Evolutionary conservation across 2,888 invertebrate genomes (phyloP).

Genomic region (Aporophyla lueneburgensis): DNA sequence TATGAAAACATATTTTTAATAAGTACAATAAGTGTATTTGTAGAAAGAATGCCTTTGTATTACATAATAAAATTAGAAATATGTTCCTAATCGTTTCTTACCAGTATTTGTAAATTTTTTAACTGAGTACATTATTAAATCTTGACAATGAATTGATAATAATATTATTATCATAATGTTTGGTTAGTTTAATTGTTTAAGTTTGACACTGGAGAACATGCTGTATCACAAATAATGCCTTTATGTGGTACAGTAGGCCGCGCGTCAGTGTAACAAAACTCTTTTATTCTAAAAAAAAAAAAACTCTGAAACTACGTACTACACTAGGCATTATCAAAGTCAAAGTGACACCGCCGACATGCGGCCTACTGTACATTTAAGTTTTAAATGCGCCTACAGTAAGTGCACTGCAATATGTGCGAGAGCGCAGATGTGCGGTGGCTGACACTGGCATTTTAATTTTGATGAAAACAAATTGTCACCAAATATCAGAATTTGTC

Average conservation of each 20-base stretch:
- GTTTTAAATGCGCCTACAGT: background rate
- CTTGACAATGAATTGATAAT: conserved; percentile 38
- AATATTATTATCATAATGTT: conserved; percentile 19
- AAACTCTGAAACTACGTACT: too few relatives aligned
- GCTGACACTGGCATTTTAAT: too few relatives aligned
- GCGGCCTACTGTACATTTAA: background rate
- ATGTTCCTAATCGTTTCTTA: conserved; percentile 44
- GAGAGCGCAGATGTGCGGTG: background rate
- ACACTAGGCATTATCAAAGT: background rate
- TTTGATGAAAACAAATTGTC: too few relatives aligned
- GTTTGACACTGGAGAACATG: conserved; percentile 24
- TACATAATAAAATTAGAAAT: conserved; percentile 19
- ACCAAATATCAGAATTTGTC: too few relatives aligned
- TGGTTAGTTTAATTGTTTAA: conserved; percentile 37
- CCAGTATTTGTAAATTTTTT: conserved; percentile 39
- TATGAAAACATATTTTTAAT: conserved; percentile 30
- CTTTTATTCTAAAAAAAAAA: background rate
- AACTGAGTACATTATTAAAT: conserved; percentile 13
- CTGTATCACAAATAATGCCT: conserved; percentile 1
- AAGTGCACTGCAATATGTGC: conserved; percentile 1
- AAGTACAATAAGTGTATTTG: conserved; percentile 35
- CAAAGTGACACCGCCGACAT: background rate
- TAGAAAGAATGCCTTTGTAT: conserved; percentile 37
- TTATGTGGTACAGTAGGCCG: background rate
- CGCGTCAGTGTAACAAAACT: background rate